Evolutionary conservation across 1,140 invertebrate genomes (phyloP).

Genomic region (Camponotus floridanus): DNA sequence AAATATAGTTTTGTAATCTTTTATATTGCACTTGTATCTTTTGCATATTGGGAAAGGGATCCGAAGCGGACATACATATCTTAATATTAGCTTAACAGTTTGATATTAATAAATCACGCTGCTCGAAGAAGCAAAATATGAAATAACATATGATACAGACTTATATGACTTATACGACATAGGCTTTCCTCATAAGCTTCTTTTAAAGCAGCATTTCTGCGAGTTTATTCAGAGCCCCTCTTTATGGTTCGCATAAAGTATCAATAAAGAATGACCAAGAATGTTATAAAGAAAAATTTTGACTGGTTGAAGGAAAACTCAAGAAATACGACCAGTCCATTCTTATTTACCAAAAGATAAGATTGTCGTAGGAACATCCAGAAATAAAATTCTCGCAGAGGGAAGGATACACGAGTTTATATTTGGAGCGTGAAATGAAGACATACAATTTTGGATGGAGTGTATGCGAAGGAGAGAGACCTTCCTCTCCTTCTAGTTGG

Average conservation of each 20-base stretch:
- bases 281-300: conserved; percentile 12
- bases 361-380: conserved; percentile 63
- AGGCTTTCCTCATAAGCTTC: conserved; percentile 21
- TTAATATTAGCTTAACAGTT: not conserved
- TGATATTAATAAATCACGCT: not conserved
- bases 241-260: not conserved
- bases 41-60: not conserved
- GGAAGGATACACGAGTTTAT: conserved; percentile 47
- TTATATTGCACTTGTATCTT: not conserved
- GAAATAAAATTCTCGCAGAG: conserved; percentile 47
- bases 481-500: not conserved
- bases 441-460: conserved; percentile 50
- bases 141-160: not conserved
- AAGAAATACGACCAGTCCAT: conserved; percentile 17
- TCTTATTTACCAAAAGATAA: conserved; percentile 53
- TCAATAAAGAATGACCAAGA: conserved; percentile 13
- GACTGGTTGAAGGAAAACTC: not conserved
- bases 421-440: conserved; percentile 66
- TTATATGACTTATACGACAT: no score
- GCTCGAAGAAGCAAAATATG: not conserved
- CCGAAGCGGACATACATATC: no score
- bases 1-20: not conserved
- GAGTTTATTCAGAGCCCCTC: conserved; percentile 12
- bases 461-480: conserved; percentile 9
- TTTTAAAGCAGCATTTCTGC: conserved; percentile 19